Conservation (phyloP, 1,140 invertebrate species). For the Steinernema feltiae region DNA sequence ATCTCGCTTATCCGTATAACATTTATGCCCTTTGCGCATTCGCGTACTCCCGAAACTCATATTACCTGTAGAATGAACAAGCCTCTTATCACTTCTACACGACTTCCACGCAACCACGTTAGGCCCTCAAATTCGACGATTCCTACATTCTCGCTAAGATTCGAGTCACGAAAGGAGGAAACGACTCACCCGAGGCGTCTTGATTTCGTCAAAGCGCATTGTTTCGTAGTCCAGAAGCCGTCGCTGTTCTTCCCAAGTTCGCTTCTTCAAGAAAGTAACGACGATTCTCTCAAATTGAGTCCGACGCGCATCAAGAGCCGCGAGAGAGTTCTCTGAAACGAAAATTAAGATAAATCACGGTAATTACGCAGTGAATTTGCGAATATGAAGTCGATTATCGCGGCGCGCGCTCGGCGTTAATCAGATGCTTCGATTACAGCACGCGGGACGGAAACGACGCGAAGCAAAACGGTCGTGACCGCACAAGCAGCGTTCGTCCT, state of each 20-base stretch:
- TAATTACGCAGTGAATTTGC: no score
- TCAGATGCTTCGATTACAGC: not conserved
- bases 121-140: not conserved
- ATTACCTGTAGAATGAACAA: not conserved
- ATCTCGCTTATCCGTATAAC: no score
- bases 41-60: no score
- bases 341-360: conserved; percentile 53
- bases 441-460: not conserved
- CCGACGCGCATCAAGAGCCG: not conserved
- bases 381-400: no score
- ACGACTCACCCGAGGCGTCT: conserved; percentile 3
- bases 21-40: no score
- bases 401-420: no score
- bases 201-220: conserved; percentile 5
- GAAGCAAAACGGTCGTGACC: no score
- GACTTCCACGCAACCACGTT: no score
- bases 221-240: not conserved
- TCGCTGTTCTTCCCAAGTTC: not conserved
- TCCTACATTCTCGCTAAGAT: not conserved
- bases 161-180: not conserved
- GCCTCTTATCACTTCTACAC: no score
- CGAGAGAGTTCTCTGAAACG: not conserved
- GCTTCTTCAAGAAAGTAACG: not conserved
- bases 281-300: not conserved
- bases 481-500: no score